Evolutionary conservation across 2,113 vertebrate genomes (phyloP).

Genomic region (Ovis aries): DNA sequence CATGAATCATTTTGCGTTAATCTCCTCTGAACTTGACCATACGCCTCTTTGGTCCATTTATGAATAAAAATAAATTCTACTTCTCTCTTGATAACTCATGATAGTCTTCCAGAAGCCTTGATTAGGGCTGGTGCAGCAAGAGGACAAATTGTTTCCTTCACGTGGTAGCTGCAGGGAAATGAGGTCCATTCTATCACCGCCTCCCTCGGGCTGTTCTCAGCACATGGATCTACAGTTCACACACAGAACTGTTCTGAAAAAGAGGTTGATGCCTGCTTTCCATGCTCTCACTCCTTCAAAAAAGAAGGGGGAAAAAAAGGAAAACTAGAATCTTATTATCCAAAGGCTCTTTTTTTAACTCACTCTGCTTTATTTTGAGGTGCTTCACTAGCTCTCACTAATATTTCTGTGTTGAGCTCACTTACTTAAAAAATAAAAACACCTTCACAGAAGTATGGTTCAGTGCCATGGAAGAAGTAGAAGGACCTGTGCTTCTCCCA

Average conservation of each 20-base stretch:
- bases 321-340: not conserved
- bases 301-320: no score
- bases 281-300: not conserved
- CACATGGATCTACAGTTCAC: not conserved
- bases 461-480: not conserved
- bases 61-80: conserved; percentile 18
- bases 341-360: not conserved
- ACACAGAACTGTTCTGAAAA: not conserved
- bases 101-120: not conserved
- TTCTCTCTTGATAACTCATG: not conserved
- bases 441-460: not conserved
- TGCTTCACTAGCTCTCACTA: not conserved
- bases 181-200: not conserved
- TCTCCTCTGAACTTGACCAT: not conserved
- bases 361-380: not conserved
- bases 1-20: not conserved
- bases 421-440: conserved; percentile 35
- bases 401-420: not conserved
- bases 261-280: not conserved
- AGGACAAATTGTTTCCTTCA: not conserved
- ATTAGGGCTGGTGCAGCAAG: not conserved
- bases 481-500: not conserved
- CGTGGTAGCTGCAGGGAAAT: not conserved
- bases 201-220: not conserved
- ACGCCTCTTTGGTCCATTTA: not conserved